phyloP scores from a whole-genome alignment of 2,113 vertebrate genomes.

The Gallinago paraguaiae region DNA sequence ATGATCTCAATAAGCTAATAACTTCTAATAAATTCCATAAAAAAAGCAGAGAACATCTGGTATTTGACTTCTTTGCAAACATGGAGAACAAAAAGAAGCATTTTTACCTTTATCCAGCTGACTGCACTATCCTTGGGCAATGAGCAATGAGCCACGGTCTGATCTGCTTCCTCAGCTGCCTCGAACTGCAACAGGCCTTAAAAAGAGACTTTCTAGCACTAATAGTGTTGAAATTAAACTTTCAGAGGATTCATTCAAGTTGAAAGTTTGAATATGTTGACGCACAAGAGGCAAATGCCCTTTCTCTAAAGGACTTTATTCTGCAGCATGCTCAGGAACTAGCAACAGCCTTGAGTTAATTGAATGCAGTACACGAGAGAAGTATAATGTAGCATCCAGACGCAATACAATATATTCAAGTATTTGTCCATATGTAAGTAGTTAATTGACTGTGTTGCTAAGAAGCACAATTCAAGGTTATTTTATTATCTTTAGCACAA shows the following conservation, averaged over 20 bases:
- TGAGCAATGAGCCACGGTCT: background rate
- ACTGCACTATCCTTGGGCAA: background rate
- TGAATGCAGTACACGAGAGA: background rate
- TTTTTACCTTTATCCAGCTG: background rate
- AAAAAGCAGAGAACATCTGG: background rate
- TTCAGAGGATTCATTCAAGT: background rate
- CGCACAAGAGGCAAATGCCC: background rate
- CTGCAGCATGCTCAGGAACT: background rate
- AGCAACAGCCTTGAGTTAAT: constrained; percentile 52
- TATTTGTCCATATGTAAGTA: constrained; percentile 32
- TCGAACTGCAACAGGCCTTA: background rate
- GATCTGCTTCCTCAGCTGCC: background rate
- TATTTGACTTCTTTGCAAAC: background rate
- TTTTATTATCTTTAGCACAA: constrained; percentile 29
- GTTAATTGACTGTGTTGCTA: constrained; percentile 36
- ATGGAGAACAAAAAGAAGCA: background rate
- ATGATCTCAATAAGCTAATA: background rate
- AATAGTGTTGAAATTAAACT: constrained; percentile 1
- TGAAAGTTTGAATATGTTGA: constrained; percentile 32
- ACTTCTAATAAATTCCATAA: background rate
- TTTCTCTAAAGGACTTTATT: constrained; percentile 10
- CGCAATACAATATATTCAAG: constrained; percentile 11
- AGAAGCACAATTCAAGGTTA: constrained; percentile 48
- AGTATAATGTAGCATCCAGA: background rate
- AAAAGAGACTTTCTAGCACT: background rate